Conservation (phyloP, 2,888 invertebrate species). For the Hydropsyche betteni region DNA sequence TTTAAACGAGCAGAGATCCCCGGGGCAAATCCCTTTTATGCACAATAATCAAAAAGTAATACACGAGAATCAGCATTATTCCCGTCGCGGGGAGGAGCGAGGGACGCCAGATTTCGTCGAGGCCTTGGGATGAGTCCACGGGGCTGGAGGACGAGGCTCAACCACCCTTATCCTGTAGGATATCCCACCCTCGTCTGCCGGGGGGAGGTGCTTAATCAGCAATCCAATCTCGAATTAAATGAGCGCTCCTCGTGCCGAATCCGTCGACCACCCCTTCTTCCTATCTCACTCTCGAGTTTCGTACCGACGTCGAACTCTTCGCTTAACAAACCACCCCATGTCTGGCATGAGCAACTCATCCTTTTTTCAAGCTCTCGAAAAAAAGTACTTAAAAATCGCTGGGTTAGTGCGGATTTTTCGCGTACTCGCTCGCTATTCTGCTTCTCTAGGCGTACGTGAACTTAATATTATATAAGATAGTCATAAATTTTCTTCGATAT, state of each 20-base stretch:
- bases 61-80: constrained; percentile 35
- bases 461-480: too few relatives aligned
- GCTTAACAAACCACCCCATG: too few relatives aligned
- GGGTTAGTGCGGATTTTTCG: too few relatives aligned
- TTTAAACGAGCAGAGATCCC: constrained; percentile 14
- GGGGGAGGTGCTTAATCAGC: constrained; percentile 51
- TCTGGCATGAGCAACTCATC: too few relatives aligned
- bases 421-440: too few relatives aligned
- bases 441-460: too few relatives aligned
- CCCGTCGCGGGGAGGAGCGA: neutral
- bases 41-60: constrained; percentile 37
- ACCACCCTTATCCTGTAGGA: too few relatives aligned
- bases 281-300: neutral
- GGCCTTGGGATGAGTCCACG: neutral
- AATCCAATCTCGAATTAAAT: constrained; percentile 52
- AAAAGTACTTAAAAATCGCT: too few relatives aligned
- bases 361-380: too few relatives aligned
- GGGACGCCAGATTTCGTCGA: constrained; percentile 1
- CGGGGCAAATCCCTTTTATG: constrained; percentile 30
- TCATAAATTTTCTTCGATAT: too few relatives aligned
- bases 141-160: too few relatives aligned
- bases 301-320: too few relatives aligned
- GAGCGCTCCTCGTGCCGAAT: constrained; percentile 42
- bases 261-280: constrained; percentile 10
- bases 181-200: neutral